These are phyloP conservation scores for Listrodromus nycthemerus DNA, from an alignment of 2,888 invertebrate genomes.

Conservation along the genomic window DNA sequence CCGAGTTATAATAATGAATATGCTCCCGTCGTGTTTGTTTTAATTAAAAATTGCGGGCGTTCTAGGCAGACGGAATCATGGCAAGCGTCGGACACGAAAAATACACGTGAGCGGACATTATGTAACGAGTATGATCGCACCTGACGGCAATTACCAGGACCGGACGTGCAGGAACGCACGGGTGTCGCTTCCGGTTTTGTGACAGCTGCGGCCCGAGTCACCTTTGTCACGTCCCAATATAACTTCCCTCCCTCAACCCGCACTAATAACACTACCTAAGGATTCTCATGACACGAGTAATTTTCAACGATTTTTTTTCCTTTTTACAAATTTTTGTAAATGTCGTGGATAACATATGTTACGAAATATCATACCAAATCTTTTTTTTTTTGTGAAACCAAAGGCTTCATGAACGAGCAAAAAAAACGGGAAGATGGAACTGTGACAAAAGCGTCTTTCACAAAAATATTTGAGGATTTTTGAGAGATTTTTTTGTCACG, in stretches of 20 bases:
- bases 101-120: not conserved
- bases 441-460: not conserved
- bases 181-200: conserved; percentile 39
- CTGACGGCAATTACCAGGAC: conserved; percentile 45
- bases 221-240: conserved; percentile 6
- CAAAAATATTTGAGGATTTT: conserved; percentile 6
- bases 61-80: conserved; percentile 3
- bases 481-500: not conserved
- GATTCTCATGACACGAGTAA: conserved; percentile 21
- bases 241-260: not conserved
- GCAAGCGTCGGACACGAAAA: conserved; percentile 23
- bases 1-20: not conserved
- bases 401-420: not conserved
- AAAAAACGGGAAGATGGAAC: not conserved
- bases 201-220: conserved; percentile 38
- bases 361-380: no score
- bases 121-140: conserved; percentile 36
- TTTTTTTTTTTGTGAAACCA: not conserved
- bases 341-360: no score
- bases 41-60: conserved; percentile 13
- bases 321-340: no score
- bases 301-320: not conserved
- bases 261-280: conserved; percentile 22
- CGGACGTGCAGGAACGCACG: conserved; percentile 44
- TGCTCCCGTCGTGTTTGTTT: conserved; percentile 12